Conservation (phyloP, 2,113 vertebrate species). For the Sminthopsis crassicaudata region DNA sequence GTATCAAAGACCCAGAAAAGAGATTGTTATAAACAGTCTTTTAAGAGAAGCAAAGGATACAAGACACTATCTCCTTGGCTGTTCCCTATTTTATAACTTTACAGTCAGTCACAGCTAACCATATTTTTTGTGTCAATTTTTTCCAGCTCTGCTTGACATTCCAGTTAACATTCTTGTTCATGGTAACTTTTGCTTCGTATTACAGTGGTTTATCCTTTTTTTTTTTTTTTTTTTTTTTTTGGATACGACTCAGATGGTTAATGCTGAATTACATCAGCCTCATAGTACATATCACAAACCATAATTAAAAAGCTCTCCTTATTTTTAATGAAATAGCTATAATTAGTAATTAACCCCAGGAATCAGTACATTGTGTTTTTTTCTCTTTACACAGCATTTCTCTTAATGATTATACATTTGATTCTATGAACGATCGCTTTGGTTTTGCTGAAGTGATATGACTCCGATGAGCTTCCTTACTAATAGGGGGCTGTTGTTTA, state of each 20-base stretch:
- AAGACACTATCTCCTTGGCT: slow-evolving; percentile 10
- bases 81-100: slow-evolving; percentile 7
- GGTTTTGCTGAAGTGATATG: slow-evolving; percentile 91
- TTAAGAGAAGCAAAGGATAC: slow-evolving; percentile 37
- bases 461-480: slow-evolving; percentile 87
- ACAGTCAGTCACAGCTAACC: background rate
- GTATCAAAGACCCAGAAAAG: slow-evolving; percentile 67
- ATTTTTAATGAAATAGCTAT: slow-evolving; percentile 28
- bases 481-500: slow-evolving; percentile 83
- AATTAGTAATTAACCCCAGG: slow-evolving; percentile 38
- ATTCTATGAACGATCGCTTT: slow-evolving; percentile 99
- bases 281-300: background rate
- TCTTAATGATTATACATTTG: slow-evolving; percentile 90
- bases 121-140: slow-evolving; percentile 1
- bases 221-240: slow-evolving; percentile 53
- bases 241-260: background rate
- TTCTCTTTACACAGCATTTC: background rate
- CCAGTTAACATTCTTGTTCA: slow-evolving; percentile 71
- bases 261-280: background rate
- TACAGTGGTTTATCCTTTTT: slow-evolving; percentile 66
- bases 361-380: slow-evolving; percentile 21
- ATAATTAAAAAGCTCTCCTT: slow-evolving; percentile 20
- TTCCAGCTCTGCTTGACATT: slow-evolving; percentile 11
- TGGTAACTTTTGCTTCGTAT: slow-evolving; percentile 44
- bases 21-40: slow-evolving; percentile 42